Evolutionary conservation across 2,113 vertebrate genomes (phyloP).

Genomic region (Anser brachyrhynchus): DNA sequence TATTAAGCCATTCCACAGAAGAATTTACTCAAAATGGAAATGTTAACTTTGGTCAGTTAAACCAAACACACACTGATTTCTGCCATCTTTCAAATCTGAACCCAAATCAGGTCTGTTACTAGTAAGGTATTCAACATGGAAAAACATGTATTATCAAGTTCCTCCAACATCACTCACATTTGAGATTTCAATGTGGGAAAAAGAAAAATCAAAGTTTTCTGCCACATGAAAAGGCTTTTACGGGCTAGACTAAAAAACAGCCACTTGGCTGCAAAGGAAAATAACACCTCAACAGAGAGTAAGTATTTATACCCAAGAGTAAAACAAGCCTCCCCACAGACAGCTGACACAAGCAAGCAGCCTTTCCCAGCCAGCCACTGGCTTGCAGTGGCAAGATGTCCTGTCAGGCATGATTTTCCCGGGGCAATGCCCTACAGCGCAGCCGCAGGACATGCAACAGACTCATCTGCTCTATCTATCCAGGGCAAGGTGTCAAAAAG

Average conservation of each 20-base stretch:
- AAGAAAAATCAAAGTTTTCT: not conserved
- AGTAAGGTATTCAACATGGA: not conserved
- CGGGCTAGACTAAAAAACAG: not conserved
- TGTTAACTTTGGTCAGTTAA: not conserved
- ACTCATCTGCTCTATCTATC: not conserved
- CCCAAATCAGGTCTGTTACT: not conserved
- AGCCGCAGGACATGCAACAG: not conserved
- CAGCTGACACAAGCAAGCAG: not conserved
- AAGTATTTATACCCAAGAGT: not conserved
- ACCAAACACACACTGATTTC: rapidly evolving
- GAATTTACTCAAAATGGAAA: not conserved
- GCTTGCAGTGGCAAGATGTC: not conserved
- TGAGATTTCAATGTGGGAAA: not conserved
- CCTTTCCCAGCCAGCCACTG: not conserved
- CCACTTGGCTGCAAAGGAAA: not conserved
- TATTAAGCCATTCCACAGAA: not conserved
- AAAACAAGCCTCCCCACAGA: not conserved
- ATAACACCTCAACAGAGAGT: not conserved
- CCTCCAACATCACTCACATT: not conserved
- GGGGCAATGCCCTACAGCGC: not conserved
- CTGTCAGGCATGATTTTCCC: rapidly evolving
- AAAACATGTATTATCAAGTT: not conserved
- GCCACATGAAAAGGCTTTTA: not conserved
- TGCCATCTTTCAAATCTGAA: not conserved
- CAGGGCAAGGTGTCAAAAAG: not conserved